Evolutionary conservation across 2,113 vertebrate genomes (phyloP).

Genomic region (Corythornis vintsioides): DNA sequence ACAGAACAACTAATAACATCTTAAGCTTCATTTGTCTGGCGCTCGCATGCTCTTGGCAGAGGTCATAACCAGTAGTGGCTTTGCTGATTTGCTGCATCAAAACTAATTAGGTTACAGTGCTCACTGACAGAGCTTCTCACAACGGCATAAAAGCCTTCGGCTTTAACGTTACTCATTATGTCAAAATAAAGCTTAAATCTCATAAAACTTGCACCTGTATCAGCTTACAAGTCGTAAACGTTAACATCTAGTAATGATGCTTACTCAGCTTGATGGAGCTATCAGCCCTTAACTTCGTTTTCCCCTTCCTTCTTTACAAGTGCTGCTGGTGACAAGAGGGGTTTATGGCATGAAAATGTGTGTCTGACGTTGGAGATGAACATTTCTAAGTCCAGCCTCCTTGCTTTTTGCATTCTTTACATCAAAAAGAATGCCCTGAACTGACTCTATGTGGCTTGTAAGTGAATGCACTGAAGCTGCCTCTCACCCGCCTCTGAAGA

Average conservation of each 20-base stretch:
- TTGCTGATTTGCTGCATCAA: constrained; percentile 79
- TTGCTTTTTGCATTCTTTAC: not conserved
- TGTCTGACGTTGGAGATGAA: fast-evolving
- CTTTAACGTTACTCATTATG: constrained; percentile 58
- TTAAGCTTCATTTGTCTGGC: constrained; percentile 79
- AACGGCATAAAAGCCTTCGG: constrained; percentile 66
- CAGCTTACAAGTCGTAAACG: constrained; percentile 3
- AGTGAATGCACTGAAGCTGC: not conserved
- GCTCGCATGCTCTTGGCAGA: constrained; percentile 77
- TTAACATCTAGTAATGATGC: not conserved
- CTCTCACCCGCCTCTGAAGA: not conserved
- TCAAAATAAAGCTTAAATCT: constrained; percentile 61
- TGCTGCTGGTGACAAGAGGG: not conserved
- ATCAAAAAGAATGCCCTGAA: not conserved
- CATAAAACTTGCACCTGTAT: constrained; percentile 30
- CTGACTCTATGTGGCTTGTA: not conserved
- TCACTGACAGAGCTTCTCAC: constrained; percentile 69
- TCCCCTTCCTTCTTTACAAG: not conserved
- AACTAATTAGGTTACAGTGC: constrained; percentile 80
- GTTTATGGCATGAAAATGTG: fast-evolving
- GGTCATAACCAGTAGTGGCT: constrained; percentile 79
- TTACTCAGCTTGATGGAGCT: not conserved
- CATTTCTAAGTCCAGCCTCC: not conserved
- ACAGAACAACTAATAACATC: constrained; percentile 75
- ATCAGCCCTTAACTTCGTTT: not conserved